A percentile compares a stretch with the other conserved stretches of the same genome.
Conservation (phyloP, 1,140 invertebrate genomes). For the Coptotermes formosanus region DNA sequence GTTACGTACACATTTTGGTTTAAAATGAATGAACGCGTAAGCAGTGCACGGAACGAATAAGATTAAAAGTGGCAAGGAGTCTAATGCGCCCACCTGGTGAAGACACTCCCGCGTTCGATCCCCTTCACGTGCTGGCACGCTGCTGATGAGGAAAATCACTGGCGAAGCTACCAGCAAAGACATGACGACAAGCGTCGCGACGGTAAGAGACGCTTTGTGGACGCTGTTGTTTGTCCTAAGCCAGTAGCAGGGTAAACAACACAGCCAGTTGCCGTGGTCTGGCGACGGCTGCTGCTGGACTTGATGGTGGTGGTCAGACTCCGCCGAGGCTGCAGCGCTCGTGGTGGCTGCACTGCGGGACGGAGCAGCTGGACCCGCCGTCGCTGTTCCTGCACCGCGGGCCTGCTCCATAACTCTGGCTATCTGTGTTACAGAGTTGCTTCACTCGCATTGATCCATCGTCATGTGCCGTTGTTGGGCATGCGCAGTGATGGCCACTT, state of each 20-base stretch:
- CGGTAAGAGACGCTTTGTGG: constrained; percentile 60
- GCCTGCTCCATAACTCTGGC: neutral
- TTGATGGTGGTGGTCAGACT: neutral
- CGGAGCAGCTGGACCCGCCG: neutral
- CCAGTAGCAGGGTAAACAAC: constrained; percentile 60
- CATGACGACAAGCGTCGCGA: constrained; percentile 58
- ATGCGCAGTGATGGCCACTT: neutral
- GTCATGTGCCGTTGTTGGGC: neutral
- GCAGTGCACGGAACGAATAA: no score
- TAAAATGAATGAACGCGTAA: no score
- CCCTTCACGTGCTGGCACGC: constrained; percentile 49
- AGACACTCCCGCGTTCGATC: constrained; percentile 54
- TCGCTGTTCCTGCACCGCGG: neutral
- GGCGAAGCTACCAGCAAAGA: constrained; percentile 60
- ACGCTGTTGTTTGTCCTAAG: constrained; percentile 56
- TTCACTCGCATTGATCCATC: neutral
- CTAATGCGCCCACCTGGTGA: constrained; percentile 43
- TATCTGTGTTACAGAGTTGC: neutral
- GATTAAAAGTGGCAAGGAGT: no score
- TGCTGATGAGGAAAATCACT: constrained; percentile 60
- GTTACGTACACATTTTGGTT: no score
- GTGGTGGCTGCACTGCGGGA: neutral
- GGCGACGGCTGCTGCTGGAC: neutral
- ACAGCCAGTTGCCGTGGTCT: constrained; percentile 54
- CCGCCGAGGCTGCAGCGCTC: neutral